These are phyloP conservation scores for Ranitomeya imitator DNA, from an alignment of 2,113 vertebrate genomes.

Conservation along the genomic window DNA sequence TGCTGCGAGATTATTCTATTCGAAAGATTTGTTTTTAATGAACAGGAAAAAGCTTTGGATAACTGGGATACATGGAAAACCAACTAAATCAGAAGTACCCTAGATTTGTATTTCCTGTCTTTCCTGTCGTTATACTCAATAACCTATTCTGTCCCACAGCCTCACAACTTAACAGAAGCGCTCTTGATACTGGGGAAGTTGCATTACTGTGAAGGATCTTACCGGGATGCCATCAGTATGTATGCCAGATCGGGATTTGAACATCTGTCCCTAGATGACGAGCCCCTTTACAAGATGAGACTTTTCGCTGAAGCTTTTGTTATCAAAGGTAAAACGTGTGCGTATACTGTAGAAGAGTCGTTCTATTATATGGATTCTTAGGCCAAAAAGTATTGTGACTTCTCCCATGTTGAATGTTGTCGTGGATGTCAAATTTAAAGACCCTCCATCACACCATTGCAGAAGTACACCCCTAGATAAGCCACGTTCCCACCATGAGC, in stretches of 20 bases:
- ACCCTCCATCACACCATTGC: too few species aligned
- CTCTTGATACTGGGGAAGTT: slow-evolving; percentile 93
- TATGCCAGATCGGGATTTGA: slow-evolving; percentile 89
- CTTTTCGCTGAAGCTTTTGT: slow-evolving; percentile 90
- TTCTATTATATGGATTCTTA: neutral
- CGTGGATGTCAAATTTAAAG: too few species aligned
- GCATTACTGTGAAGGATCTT: slow-evolving; percentile 89
- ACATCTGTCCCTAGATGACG: slow-evolving; percentile 80
- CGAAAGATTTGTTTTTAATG: neutral
- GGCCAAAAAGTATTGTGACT: neutral
- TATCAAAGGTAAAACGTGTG: slow-evolving; percentile 86
- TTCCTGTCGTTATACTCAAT: neutral
- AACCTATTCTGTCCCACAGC: slow-evolving; percentile 68
- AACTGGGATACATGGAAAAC: neutral
- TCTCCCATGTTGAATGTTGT: neutral
- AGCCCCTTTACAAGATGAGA: slow-evolving; percentile 89
- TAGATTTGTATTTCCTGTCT: neutral
- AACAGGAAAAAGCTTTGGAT: neutral
- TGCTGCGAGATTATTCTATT: neutral
- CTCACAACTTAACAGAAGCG: slow-evolving; percentile 86
- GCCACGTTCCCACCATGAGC: too few species aligned
- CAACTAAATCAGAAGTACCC: neutral
- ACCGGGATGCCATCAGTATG: slow-evolving; percentile 93
- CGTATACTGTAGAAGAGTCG: neutral
- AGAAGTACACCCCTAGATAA: too few species aligned